Percentiles rank a stretch among this genome's conserved stretches.
These are phyloP conservation scores for Steinernema feltiae DNA, from an alignment of 1,140 invertebrate species.

Conservation along the genomic window DNA sequence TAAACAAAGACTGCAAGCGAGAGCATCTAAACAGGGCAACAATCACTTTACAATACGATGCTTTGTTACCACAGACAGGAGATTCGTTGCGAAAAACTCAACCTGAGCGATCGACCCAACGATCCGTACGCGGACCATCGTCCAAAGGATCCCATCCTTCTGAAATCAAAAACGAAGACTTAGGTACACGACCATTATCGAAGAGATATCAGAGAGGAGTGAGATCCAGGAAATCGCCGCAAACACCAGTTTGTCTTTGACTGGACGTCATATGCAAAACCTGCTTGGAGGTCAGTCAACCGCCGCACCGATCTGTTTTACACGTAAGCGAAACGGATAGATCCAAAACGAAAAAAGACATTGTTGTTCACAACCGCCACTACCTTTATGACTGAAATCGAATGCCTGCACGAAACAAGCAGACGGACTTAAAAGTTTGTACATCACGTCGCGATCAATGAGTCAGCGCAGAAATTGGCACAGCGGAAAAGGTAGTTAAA, in stretches of 20 bases:
- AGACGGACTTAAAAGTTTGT: neutral
- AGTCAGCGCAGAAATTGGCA: no score
- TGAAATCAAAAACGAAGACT: neutral
- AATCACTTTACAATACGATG: neutral
- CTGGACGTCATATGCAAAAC: constrained; percentile 3
- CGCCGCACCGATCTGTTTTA: neutral
- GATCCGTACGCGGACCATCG: constrained; percentile 53
- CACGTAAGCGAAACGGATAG: constrained; percentile 2
- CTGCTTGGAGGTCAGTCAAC: neutral
- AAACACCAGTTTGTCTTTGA: neutral
- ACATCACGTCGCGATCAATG: neutral
- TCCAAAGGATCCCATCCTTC: constrained; percentile 45
- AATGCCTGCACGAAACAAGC: neutral
- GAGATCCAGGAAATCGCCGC: neutral
- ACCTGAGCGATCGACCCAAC: constrained; percentile 38
- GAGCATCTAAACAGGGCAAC: constrained; percentile 41
- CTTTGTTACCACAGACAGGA: constrained; percentile 48
- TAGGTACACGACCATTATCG: neutral
- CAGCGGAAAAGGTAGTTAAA: no score
- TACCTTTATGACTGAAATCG: neutral
- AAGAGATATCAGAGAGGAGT: neutral
- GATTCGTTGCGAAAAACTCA: constrained; percentile 42
- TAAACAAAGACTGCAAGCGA: constrained; percentile 45
- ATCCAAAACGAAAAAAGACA: neutral
- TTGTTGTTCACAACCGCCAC: neutral